Evolutionary conservation across 2,888 invertebrate genomes (phyloP), one percentile per base, ranked within the genome.

Genomic region (Cetonia aurata): DNA sequence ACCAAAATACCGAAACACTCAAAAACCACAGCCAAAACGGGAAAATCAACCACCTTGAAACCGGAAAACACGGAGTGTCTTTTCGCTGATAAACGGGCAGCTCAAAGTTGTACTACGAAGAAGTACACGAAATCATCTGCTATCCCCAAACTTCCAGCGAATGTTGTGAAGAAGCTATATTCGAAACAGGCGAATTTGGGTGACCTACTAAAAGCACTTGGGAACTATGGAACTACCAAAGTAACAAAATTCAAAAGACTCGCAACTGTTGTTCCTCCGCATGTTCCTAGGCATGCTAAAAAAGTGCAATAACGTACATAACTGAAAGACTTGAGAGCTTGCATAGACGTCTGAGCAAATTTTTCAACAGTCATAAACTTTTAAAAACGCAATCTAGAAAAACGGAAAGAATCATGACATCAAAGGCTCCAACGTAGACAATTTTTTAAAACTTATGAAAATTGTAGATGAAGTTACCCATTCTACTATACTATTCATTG

Each of bases 41-140:
- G 1, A 15, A 17, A 10, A 41, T 6, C 3, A 3, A 4, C 57
- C 1, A 15, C 10, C 10, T 41, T n/a, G 9, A 15, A 10, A 42
- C n/a, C 42, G 6, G 6, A 41, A 17, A 19, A 55, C 25, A 17
- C 9, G 10, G 57, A 57, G 10, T 19, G 42, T 6, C 12, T 57
- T 42, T 57, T 42, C 2, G 57, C 57, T 4, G 57, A 57, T 42
- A 57, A 57, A 19, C 41, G 57, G 19, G 13, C 17, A 3, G 53
- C 25, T 17, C 4, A 25, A 25, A 25, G 3, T 25, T 9, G 37
- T 37, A 37, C 4, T 37, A 19, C 25, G 31, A 53, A 25, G 17
- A 25, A 25, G 2, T 3, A 6, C 25, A 25, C 31, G 31, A 31
- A 25, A 9, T 12, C 31, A 0, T 53, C 33, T 6, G 41, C 1